Evolutionary conservation across 2,797 vertebrate genomes (phyloP).

Genomic region (Euphonia xanthogaster): DNA sequence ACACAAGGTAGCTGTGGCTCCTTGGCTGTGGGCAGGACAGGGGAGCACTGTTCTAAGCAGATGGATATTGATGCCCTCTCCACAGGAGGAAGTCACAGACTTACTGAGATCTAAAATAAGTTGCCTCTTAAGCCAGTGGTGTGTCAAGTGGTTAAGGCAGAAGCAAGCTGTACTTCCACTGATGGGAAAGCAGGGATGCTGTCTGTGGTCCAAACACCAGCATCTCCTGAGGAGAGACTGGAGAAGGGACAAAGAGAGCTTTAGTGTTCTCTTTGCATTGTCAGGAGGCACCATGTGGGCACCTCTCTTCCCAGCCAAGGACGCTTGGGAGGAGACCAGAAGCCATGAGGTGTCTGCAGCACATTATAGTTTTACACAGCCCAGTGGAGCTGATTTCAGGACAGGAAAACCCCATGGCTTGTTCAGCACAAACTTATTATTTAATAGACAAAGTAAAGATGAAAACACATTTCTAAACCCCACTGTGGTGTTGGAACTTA

Average conservation of each 20-base stretch:
- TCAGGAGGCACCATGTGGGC: background rate
- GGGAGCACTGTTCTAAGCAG: background rate
- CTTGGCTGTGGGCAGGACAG: background rate
- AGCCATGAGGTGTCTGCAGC: background rate
- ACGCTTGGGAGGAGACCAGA: background rate
- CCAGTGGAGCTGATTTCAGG: background rate
- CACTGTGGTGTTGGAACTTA: background rate
- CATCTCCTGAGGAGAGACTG: background rate
- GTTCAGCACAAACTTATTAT: background rate
- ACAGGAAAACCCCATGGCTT: background rate
- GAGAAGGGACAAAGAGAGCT: background rate
- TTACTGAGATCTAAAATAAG: background rate
- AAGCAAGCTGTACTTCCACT: background rate
- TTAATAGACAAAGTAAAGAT: constrained; percentile 3
- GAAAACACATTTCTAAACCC: background rate
- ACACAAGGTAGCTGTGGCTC: background rate
- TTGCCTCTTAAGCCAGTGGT: background rate
- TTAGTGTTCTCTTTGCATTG: background rate
- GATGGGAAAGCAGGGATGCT: background rate
- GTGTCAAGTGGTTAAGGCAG: background rate
- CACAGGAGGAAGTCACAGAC: background rate
- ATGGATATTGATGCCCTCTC: background rate
- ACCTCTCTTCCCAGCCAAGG: background rate
- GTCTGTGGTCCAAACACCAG: background rate
- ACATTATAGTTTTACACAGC: background rate